Evolutionary conservation across 2,113 vertebrate species (phyloP).

Genomic region (Caloenas nicobarica): DNA sequence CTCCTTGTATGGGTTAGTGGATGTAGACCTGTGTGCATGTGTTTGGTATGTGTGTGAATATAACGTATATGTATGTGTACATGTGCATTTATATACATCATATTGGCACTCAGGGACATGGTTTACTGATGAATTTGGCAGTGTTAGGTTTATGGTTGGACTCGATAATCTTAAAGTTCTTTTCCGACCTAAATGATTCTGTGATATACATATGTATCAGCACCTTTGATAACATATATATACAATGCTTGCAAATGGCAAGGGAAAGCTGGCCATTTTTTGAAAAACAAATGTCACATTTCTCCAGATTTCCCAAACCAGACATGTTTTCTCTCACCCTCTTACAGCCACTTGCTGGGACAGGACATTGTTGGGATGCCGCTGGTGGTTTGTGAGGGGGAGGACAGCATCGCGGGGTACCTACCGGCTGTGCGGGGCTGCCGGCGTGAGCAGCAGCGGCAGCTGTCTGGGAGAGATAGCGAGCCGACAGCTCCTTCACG

Average conservation of each 20-base stretch:
- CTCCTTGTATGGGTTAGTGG: too few species aligned
- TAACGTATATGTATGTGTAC: accelerated
- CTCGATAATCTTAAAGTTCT: neutral
- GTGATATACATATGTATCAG: neutral
- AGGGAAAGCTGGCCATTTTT: neutral
- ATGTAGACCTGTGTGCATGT: accelerated
- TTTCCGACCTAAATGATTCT: neutral
- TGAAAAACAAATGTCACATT: accelerated
- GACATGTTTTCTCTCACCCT: neutral
- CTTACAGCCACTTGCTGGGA: neutral
- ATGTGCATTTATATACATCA: too few species aligned
- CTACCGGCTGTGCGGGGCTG: constrained; percentile 70
- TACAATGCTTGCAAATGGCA: neutral
- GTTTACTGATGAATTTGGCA: neutral
- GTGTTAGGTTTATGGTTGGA: neutral
- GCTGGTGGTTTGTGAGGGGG: neutral
- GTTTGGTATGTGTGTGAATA: too few species aligned
- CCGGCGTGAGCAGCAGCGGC: constrained; percentile 54
- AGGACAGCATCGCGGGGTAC: constrained; percentile 62
- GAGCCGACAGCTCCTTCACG: constrained; percentile 80
- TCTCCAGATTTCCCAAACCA: accelerated
- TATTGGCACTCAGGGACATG: neutral
- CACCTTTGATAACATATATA: neutral
- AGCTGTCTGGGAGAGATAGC: constrained; percentile 79
- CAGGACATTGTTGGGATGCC: neutral